A percentile compares a stretch with the other conserved stretches of the same genome.
Evolutionary conservation across 2,888 invertebrate species (phyloP).

Genomic region (Sarcophaga subvicina): DNA sequence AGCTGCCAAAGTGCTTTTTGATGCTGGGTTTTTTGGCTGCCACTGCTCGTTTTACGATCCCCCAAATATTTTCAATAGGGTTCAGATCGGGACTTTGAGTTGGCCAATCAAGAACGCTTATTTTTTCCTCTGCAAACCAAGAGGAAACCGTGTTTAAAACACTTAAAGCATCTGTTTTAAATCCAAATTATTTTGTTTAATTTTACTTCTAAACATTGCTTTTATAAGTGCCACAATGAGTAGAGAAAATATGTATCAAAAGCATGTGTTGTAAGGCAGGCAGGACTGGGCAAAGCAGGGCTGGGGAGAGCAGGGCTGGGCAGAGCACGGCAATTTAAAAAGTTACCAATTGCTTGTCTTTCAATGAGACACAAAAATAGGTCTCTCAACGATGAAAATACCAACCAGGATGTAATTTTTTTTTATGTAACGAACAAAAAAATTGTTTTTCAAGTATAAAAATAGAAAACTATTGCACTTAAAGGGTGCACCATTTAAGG

Average conservation of each 20-base stretch:
- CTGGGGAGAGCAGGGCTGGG: too few relatives aligned
- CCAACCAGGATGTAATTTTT: slow-evolving; percentile 14
- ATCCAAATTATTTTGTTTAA: not conserved
- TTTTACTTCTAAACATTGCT: not conserved
- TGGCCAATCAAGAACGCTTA: too few relatives aligned
- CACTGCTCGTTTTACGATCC: too few relatives aligned
- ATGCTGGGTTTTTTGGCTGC: too few relatives aligned
- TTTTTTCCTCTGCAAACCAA: too few relatives aligned
- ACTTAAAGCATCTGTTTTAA: not conserved
- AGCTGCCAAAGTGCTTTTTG: too few relatives aligned
- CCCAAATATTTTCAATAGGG: too few relatives aligned
- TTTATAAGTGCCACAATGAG: not conserved
- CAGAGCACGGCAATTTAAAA: not conserved
- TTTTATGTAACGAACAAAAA: slow-evolving; percentile 20
- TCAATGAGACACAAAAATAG: slow-evolving; percentile 24
- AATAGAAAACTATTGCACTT: not conserved
- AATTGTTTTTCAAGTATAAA: not conserved
- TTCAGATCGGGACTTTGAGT: too few relatives aligned
- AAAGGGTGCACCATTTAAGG: not conserved
- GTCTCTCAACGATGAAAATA: slow-evolving; percentile 20
- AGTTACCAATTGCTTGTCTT: slow-evolving; percentile 8
- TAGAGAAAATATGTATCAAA: not conserved
- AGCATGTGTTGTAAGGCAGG: too few relatives aligned
- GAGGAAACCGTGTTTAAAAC: too few relatives aligned
- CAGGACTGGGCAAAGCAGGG: too few relatives aligned